A percentile compares a stretch with the other conserved stretches of the same genome.
Conservation (phyloP, 2,797 vertebrate genomes). For the Acanthurus tractus region DNA sequence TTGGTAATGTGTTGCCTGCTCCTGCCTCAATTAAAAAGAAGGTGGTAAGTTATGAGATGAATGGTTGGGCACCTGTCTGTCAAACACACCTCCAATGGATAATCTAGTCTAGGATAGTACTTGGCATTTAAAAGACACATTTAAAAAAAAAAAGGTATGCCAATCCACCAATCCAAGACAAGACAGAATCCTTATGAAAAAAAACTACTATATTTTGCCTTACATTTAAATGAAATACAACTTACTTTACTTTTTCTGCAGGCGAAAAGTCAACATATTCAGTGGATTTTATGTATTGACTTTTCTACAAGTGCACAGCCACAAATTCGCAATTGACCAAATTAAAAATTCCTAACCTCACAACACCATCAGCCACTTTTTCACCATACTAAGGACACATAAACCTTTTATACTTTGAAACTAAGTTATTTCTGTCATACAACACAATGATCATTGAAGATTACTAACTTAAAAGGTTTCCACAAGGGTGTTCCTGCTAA, state of each 20-base stretch:
- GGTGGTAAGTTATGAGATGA: slow-evolving; percentile 36
- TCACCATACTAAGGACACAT: neutral
- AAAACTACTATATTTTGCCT: no score
- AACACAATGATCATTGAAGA: neutral
- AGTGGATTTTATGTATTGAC: no score
- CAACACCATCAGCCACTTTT: neutral
- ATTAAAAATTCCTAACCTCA: neutral
- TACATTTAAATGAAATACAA: no score
- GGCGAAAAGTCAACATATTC: no score
- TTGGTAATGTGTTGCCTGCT: slow-evolving; percentile 78
- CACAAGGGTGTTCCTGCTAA: no score
- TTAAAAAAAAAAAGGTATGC: no score
- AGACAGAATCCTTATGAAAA: no score
- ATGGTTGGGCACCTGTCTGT: slow-evolving; percentile 68
- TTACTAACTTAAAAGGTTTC: no score
- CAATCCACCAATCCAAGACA: no score
- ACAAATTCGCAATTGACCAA: no score
- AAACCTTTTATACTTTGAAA: neutral
- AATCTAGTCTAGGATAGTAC: neutral
- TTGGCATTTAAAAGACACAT: neutral
- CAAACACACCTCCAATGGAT: slow-evolving; percentile 22
- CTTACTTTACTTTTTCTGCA: no score
- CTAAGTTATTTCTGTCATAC: neutral
- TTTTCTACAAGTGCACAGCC: no score
- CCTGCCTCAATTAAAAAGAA: slow-evolving; percentile 66